Base-by-base conservation (phyloP, 2,113 vertebrate genomes). In the Microtus pennsylvanicus region DNA sequence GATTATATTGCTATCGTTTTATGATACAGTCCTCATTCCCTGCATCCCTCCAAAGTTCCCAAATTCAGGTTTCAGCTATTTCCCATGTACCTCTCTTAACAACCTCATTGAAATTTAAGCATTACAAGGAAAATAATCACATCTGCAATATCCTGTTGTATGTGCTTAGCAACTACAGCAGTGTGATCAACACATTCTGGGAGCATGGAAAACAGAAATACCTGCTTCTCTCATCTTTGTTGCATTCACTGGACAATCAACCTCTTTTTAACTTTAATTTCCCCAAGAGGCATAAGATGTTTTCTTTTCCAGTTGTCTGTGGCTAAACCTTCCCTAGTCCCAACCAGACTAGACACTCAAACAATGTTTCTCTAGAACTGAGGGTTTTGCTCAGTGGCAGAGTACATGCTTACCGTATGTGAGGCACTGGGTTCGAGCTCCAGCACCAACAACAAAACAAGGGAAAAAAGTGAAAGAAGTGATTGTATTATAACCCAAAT, bases 211-310 rank as follows among this genome's bases (percentile, higher is more conserved):
- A 63, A 58, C 87, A 87, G 80, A 5, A 72, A 86, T 35, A 75
- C 26, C 1, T 52, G 1, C 24, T 50, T 50, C 13, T 42, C 14
- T 30, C 50, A 38, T 93, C 55, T 96, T 6, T 65, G 12, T 42
- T 75, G 93, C 33, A 81, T 38, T 50, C n/a, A 95, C 35, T 42
- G 3, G 52, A 87, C 81, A 30, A 63, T 82, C 33, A 72, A 33
- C 19, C 21, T 87, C 30, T 10, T 88, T 96, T 92, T 83, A 33
- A 0, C 87, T 76, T 94, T 82, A 72, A 77, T 95, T 77, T 94
- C 92, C 87, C 50, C 30, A 72, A 6, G 75, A 80, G 42, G 7
- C n/a, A 91, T 52, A 42, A 88, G 55, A 45, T 69, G 13, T 35
- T 91, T 93, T 89, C 55, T 90, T 90, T 94, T 90, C 24, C 55